Conservation (phyloP, 2,113 vertebrate species). For the Anas platyrhynchos region DNA sequence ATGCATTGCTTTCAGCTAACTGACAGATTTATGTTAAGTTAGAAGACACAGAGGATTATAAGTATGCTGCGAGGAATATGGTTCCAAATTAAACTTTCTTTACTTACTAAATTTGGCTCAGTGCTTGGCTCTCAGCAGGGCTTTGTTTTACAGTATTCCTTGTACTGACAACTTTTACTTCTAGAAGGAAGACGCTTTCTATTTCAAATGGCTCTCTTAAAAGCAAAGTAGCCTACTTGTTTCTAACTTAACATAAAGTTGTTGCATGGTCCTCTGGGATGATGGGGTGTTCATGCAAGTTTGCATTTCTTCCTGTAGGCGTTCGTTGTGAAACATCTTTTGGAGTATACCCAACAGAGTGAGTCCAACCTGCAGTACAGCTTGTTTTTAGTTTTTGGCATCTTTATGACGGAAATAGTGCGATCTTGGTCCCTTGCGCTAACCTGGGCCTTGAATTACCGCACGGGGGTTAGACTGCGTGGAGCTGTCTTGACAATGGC, state of each 20-base stretch:
- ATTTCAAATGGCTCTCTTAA: constrained; percentile 28
- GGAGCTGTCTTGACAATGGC: constrained; percentile 91
- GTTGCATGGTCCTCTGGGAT: constrained; percentile 40
- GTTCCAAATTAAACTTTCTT: constrained; percentile 33
- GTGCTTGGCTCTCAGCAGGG: constrained; percentile 66
- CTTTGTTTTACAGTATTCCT: constrained; percentile 55
- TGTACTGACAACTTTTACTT: constrained; percentile 45
- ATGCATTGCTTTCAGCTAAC: constrained; percentile 76
- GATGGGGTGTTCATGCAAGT: constrained; percentile 71
- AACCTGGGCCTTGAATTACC: constrained; percentile 94
- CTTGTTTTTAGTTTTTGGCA: constrained; percentile 89
- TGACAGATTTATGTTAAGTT: constrained; percentile 85
- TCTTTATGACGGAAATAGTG: constrained; percentile 87
- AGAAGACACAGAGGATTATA: constrained; percentile 74
- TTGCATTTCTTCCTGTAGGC: constrained; percentile 89
- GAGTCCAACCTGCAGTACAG: constrained; percentile 86
- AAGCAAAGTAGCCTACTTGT: constrained; percentile 68
- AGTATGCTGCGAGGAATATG: constrained; percentile 36
- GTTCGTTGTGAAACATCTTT: constrained; percentile 90
- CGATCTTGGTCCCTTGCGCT: constrained; percentile 93
- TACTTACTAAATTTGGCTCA: constrained; percentile 38
- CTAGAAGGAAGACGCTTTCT: constrained; percentile 61
- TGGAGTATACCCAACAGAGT: constrained; percentile 89
- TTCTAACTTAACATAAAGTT: constrained; percentile 86
- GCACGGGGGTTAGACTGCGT: constrained; percentile 88